Percentiles rank a stretch among this genome's conserved stretches.
These are phyloP conservation scores for Megathymus violae DNA, from an alignment of 1,140 invertebrate species.

Conservation along the genomic window DNA sequence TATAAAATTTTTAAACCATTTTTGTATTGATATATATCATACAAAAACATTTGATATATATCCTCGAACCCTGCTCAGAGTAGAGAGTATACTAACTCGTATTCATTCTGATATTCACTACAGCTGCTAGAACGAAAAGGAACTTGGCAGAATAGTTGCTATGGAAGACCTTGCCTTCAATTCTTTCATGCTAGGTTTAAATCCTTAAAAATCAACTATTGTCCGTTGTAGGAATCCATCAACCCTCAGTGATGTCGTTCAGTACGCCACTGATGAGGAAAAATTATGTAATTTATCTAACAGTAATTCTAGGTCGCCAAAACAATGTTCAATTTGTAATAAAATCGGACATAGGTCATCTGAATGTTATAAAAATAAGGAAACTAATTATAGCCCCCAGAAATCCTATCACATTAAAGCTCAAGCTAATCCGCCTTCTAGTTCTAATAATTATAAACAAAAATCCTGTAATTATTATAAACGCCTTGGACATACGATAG, in stretches of 20 bases:
- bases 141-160: too few species aligned
- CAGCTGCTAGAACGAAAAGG: too few species aligned
- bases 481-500: background rate
- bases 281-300: slow-evolving; percentile 21
- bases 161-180: too few species aligned
- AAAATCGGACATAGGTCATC: slow-evolving; percentile 11
- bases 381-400: background rate
- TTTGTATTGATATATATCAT: too few species aligned
- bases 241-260: slow-evolving; percentile 35
- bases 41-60: too few species aligned
- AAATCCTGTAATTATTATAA: background rate
- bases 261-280: slow-evolving; percentile 32
- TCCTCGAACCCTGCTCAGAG: too few species aligned
- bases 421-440: background rate
- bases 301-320: background rate
- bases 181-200: slow-evolving; percentile 14
- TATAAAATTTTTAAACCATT: too few species aligned
- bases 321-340: slow-evolving; percentile 12
- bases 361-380: slow-evolving; percentile 23
- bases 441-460: background rate
- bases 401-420: background rate
- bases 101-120: too few species aligned
- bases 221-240: slow-evolving; percentile 41
- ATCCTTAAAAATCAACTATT: slow-evolving; percentile 31
- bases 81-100: too few species aligned